phyloP scores from a whole-genome alignment of 2,113 vertebrate genomes.

The Burhinus bistriatus region DNA sequence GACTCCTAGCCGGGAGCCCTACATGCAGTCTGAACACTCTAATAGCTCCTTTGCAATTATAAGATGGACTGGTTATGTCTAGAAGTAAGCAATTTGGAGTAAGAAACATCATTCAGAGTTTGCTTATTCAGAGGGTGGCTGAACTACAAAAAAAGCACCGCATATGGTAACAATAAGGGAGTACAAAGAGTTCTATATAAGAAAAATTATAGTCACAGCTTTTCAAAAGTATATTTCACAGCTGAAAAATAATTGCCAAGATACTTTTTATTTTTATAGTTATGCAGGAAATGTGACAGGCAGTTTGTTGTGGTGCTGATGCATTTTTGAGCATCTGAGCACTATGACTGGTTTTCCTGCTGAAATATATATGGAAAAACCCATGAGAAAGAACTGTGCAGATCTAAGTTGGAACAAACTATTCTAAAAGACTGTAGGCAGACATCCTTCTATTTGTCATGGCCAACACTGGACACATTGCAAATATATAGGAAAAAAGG shows the following conservation, averaged over 20 bases:
- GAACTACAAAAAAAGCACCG: not conserved
- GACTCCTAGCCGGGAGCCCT: not conserved
- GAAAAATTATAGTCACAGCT: constrained; percentile 30
- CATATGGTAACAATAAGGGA: constrained; percentile 57
- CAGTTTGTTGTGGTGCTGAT: not conserved
- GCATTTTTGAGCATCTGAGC: not conserved
- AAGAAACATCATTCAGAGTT: not conserved
- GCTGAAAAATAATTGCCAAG: constrained; percentile 26
- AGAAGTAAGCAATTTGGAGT: not conserved
- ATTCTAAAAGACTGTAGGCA: not conserved
- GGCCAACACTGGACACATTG: fast-evolving
- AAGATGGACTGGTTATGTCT: not conserved
- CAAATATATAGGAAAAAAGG: not conserved
- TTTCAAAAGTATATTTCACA: constrained; percentile 31
- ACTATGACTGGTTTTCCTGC: not conserved
- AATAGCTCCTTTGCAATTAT: not conserved
- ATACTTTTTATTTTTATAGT: not conserved
- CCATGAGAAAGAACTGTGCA: not conserved
- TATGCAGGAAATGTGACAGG: not conserved
- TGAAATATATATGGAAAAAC: not conserved
- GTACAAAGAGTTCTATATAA: constrained; percentile 15
- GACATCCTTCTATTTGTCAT: not conserved
- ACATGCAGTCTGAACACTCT: not conserved
- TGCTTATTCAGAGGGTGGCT: not conserved
- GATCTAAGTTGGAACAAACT: not conserved